Evolutionary conservation across 2,113 vertebrate species (phyloP).

Genomic region (Naja naja): DNA sequence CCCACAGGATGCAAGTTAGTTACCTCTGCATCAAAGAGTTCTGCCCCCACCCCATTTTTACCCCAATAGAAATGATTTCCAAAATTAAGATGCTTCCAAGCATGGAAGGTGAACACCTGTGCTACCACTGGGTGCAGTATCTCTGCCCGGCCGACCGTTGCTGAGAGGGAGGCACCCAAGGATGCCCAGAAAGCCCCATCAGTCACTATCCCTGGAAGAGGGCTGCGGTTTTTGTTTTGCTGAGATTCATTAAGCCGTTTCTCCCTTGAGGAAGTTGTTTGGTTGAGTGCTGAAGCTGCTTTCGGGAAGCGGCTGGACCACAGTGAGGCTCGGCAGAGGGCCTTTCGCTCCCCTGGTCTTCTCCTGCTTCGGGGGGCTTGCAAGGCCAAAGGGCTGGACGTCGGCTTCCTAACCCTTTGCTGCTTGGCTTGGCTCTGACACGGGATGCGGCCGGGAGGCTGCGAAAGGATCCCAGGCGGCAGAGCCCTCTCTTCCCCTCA

Average conservation of each 20-base stretch:
- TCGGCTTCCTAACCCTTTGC: background rate
- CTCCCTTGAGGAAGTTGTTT: background rate
- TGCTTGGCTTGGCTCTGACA: background rate
- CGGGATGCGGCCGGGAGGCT: too few relatives aligned
- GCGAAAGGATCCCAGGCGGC: background rate
- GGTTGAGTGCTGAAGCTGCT: background rate
- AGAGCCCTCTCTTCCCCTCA: background rate
- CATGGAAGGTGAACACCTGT: background rate
- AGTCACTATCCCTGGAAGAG: background rate
- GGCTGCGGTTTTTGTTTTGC: background rate
- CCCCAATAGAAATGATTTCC: background rate
- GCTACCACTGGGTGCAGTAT: background rate
- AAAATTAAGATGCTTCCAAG: background rate
- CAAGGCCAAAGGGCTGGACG: background rate
- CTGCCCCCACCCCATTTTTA: background rate
- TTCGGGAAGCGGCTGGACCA: background rate
- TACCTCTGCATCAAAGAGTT: background rate
- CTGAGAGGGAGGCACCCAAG: background rate
- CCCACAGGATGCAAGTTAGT: background rate
- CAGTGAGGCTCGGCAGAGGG: background rate
- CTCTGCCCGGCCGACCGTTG: background rate
- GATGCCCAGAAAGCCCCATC: background rate
- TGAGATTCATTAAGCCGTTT: accelerated
- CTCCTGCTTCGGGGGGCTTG: background rate
- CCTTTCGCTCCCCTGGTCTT: background rate